Percentiles rank a stretch among this genome's conserved stretches.
Conservation (phyloP, 1,140 invertebrate genomes). For the Venturia canescens region DNA sequence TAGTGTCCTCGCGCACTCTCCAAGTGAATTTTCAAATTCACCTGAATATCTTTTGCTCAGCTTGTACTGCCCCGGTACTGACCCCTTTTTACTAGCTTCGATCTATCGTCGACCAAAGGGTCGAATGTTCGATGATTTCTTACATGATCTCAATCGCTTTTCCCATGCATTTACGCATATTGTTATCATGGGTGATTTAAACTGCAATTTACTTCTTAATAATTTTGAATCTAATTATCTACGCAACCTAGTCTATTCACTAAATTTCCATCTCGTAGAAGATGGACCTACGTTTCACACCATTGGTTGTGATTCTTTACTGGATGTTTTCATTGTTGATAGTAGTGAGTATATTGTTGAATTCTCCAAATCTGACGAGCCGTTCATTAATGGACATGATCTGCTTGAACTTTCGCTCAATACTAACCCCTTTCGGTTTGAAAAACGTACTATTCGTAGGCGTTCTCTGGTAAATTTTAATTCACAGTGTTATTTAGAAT, state of each 20-base stretch:
- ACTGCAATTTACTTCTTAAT: constrained; percentile 29
- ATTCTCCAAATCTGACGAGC: neutral
- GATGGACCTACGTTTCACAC: constrained; percentile 6
- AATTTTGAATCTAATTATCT: neutral
- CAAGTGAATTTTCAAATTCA: neutral
- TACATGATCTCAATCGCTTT: neutral
- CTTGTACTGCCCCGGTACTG: neutral
- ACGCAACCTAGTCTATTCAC: neutral
- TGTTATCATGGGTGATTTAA: constrained; percentile 35
- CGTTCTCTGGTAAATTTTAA: neutral
- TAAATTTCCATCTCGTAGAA: neutral
- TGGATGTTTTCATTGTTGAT: constrained; percentile 28
- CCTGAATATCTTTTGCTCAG: neutral
- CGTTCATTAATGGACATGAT: neutral
- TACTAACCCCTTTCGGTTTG: neutral
- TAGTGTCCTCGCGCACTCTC: neutral
- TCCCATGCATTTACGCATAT: neutral
- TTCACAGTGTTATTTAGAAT: no score
- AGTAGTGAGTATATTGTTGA: neutral
- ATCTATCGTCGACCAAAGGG: constrained; percentile 29
- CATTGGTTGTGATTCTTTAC: neutral
- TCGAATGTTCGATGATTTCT: constrained; percentile 14
- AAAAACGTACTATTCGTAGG: neutral
- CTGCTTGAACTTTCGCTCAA: neutral
- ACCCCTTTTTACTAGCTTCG: neutral